These are phyloP conservation scores for Ephydatia muelleri DNA, from an alignment of 37 sponge, comb jelly and placozoan species.

Conservation along the genomic window DNA sequence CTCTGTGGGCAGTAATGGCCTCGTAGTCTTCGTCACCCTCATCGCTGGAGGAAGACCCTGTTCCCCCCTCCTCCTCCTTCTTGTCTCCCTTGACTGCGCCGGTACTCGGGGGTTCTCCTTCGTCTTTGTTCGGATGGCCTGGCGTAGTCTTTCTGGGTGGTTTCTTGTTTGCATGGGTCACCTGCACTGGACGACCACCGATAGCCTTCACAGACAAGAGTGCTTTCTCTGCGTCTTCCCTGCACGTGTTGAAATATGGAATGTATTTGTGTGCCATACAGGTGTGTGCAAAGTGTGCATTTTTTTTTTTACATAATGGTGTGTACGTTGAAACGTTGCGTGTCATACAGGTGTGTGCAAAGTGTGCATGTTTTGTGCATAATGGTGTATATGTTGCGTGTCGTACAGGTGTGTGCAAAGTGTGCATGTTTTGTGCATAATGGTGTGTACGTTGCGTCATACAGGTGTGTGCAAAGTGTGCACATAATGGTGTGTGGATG, in stretches of 20 bases:
- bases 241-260: conserved; percentile 3
- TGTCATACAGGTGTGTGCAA: not conserved
- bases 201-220: conserved; percentile 34
- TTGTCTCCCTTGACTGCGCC: not conserved
- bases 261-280: not conserved
- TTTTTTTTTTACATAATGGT: not conserved
- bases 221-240: conserved; percentile 72
- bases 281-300: not conserved
- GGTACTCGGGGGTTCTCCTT: not conserved
- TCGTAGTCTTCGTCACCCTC: conserved; percentile 38
- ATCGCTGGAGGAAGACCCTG: not conserved
- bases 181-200: conserved; percentile 53
- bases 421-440: too few relatives aligned
- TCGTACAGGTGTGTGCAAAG: not conserved
- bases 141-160: not conserved
- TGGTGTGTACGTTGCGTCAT: not conserved
- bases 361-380: too few relatives aligned
- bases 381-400: not conserved
- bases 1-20: conserved; percentile 23
- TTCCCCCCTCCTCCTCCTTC: not conserved
- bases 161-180: conserved; percentile 32
- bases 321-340: too few relatives aligned
- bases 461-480: not conserved
- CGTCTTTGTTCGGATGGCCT: not conserved
- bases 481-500: too few relatives aligned